These are phyloP conservation scores for Physocephala rufipes DNA, from an alignment of 2,888 invertebrate species.

Conservation along the genomic window DNA sequence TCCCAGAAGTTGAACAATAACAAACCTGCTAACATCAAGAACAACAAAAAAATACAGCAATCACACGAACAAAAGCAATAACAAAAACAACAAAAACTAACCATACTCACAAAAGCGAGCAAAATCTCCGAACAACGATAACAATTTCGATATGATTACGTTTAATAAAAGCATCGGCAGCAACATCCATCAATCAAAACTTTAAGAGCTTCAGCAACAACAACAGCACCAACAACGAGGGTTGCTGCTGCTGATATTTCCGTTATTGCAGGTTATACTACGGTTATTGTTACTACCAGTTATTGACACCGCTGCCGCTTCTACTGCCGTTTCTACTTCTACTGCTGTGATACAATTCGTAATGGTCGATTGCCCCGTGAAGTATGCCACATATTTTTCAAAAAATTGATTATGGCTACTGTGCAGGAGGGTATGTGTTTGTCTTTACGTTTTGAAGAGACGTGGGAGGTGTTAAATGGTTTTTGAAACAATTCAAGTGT, in stretches of 20 bases:
- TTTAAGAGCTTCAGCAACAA: not conserved
- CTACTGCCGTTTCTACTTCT: too few relatives aligned
- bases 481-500: conserved; percentile 40
- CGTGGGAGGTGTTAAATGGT: not conserved
- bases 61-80: not conserved
- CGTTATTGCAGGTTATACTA: too few relatives aligned
- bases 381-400: not conserved
- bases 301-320: too few relatives aligned
- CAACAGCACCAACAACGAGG: not conserved
- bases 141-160: too few relatives aligned
- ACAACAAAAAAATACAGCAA: too few relatives aligned
- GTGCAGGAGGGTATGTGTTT: too few relatives aligned
- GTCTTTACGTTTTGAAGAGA: too few relatives aligned
- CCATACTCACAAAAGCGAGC: too few relatives aligned
- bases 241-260: not conserved
- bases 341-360: not conserved
- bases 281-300: too few relatives aligned
- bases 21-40: too few relatives aligned
- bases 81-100: not conserved
- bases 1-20: not conserved
- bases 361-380: not conserved
- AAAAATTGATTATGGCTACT: not conserved
- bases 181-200: conserved; percentile 14
- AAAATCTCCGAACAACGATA: not conserved
- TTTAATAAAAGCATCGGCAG: too few relatives aligned